Percentiles rank a stretch among this genome's conserved stretches.
These are phyloP conservation scores for Nothocercus nigrocapillus DNA, from an alignment of 2,113 vertebrate genomes.

Conservation along the genomic window DNA sequence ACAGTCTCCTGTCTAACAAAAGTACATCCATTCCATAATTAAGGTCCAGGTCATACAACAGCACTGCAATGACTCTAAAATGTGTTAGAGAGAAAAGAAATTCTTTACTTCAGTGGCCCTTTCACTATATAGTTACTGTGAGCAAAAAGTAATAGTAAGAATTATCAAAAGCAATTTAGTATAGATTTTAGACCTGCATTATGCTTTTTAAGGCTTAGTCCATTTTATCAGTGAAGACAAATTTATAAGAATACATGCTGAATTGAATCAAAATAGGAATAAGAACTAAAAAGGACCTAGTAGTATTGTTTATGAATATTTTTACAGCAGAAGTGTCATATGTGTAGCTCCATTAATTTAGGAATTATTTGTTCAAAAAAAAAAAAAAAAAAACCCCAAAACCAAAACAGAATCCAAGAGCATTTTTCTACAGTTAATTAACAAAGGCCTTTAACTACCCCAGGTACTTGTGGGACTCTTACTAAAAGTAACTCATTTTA, in stretches of 20 bases:
- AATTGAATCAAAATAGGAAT: neutral
- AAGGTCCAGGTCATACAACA: neutral
- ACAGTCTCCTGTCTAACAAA: conserved; percentile 3
- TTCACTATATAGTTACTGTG: neutral
- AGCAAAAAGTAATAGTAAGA: neutral
- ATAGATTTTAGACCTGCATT: neutral
- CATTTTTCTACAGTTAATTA: neutral
- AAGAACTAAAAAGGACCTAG: neutral
- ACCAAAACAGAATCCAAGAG: neutral
- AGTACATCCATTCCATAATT: neutral
- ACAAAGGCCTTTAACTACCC: neutral
- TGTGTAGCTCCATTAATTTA: neutral
- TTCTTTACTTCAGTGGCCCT: neutral
- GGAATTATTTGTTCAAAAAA: neutral
- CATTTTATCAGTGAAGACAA: neutral
- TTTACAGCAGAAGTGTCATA: neutral
- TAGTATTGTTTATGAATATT: neutral
- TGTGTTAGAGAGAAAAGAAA: neutral
- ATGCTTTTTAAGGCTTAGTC: neutral
- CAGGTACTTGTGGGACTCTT: neutral
- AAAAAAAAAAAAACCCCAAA: too few species aligned
- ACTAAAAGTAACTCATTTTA: neutral
- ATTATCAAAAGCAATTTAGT: neutral
- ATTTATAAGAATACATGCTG: neutral
- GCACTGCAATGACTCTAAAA: neutral